A percentile compares a stretch with the other conserved stretches of the same genome.
phyloP scores from a whole-genome alignment of 23 tunicate species.

The Styela plicata region DNA sequence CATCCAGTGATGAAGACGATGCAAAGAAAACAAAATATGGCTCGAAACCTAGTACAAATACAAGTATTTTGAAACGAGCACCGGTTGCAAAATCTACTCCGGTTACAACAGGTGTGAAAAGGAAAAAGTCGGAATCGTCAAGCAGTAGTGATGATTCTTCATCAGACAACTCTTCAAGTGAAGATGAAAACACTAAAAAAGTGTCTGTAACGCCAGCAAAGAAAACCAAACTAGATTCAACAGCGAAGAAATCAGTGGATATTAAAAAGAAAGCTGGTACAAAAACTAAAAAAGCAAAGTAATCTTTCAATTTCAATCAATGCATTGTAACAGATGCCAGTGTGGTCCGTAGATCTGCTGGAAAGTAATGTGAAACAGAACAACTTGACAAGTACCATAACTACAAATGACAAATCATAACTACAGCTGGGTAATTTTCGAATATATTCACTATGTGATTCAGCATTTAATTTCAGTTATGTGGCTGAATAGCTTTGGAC shows the following conservation, averaged over 20 bases:
- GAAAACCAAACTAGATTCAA: neutral
- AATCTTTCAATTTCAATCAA: too few species aligned
- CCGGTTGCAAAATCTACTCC: constrained; percentile 3
- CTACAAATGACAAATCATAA: too few species aligned
- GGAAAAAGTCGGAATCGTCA: constrained; percentile 15
- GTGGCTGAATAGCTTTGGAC: too few species aligned
- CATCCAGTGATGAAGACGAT: neutral
- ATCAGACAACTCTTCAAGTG: constrained; percentile 7
- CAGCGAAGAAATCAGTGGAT: neutral
- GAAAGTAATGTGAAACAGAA: too few species aligned
- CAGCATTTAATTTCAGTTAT: too few species aligned
- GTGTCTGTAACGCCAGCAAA: neutral
- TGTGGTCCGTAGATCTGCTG: too few species aligned
- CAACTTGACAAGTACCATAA: too few species aligned
- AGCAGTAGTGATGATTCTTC: constrained; percentile 17
- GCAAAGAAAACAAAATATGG: neutral
- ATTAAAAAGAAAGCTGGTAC: neutral
- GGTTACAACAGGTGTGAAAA: neutral
- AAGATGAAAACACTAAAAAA: neutral
- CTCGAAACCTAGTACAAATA: neutral
- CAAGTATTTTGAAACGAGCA: neutral
- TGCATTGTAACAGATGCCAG: too few species aligned
- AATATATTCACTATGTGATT: too few species aligned
- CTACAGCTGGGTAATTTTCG: too few species aligned
- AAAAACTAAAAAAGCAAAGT: too few species aligned